Conservation (phyloP, 2,888 invertebrate genomes). For the Pseudococcus jackbeardsleyi region DNA sequence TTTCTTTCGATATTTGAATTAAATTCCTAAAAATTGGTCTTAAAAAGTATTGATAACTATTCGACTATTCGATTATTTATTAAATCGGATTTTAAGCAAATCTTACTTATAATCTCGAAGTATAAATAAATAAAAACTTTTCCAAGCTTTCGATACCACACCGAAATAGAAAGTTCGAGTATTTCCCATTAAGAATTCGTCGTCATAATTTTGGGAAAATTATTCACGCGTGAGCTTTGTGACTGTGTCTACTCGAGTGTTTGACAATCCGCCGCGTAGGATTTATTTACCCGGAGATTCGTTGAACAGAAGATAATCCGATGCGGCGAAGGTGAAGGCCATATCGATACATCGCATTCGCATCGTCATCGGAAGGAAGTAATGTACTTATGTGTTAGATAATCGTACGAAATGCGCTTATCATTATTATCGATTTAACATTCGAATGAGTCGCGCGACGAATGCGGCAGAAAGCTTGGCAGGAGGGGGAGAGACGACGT, state of each 20-base stretch:
- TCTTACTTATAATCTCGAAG: too few species aligned
- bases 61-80: too few species aligned
- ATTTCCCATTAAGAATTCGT: background rate
- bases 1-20: too few species aligned
- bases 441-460: background rate
- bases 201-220: constrained; percentile 1
- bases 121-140: background rate
- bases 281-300: too few species aligned
- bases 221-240: background rate
- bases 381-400: background rate
- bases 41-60: too few species aligned
- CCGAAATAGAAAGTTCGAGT: background rate
- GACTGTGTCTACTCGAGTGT: background rate
- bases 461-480: background rate
- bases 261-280: background rate
- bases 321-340: background rate
- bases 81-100: too few species aligned
- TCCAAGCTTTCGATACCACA: background rate
- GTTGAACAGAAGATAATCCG: background rate
- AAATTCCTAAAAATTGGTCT: too few species aligned
- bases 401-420: background rate
- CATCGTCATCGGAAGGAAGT: background rate
- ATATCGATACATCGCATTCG: background rate
- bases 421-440: constrained; percentile 23
- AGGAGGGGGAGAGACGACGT: background rate